Evolutionary conservation across 2,113 vertebrate species (phyloP).

Genomic region (Athene cunicularia): DNA sequence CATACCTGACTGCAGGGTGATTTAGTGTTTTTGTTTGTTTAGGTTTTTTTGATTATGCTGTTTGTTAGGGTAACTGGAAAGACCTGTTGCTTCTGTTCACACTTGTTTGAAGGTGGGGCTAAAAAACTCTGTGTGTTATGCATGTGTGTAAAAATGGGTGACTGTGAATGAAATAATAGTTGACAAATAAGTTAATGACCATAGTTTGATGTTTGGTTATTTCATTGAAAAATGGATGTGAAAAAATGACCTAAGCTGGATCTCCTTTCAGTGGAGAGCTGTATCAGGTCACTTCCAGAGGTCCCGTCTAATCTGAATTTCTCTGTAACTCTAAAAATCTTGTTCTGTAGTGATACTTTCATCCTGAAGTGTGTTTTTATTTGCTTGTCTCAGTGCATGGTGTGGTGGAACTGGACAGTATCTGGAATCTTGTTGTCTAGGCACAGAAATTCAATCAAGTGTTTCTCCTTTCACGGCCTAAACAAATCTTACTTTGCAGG

Average conservation of each 20-base stretch:
- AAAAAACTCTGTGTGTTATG: neutral
- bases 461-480: neutral
- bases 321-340: neutral
- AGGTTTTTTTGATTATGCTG: neutral
- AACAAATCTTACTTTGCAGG: slow-evolving; percentile 15
- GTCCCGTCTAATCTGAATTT: neutral
- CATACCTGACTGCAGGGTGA: neutral
- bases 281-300: neutral
- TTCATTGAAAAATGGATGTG: neutral
- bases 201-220: neutral
- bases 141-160: neutral
- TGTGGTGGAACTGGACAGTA: neutral
- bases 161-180: neutral
- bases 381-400: neutral
- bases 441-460: neutral
- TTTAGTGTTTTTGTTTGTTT: neutral
- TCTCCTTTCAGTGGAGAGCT: neutral
- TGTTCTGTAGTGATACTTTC: neutral
- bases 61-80: neutral
- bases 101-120: neutral
- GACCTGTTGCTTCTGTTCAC: neutral
- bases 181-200: neutral
- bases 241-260: neutral
- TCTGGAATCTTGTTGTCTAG: neutral
- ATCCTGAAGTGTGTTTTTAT: neutral